phyloP scores from a whole-genome alignment of 2,888 invertebrate genomes.

The Tortricodes alternella region DNA sequence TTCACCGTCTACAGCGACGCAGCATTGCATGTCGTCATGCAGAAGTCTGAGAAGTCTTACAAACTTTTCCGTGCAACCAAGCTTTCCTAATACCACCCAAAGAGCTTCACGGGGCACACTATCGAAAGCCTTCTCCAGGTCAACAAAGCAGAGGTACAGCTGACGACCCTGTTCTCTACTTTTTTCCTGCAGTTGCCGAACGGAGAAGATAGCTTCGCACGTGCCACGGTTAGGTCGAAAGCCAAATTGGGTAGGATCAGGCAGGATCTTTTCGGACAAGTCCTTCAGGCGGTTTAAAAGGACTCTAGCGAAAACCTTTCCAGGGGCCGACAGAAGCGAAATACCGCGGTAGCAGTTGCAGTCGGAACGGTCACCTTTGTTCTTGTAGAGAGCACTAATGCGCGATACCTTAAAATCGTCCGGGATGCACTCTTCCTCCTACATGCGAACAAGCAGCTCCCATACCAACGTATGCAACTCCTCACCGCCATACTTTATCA shows the following conservation, averaged over 20 bases:
- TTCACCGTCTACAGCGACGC: constrained; percentile 25
- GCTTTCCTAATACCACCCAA: constrained; percentile 17
- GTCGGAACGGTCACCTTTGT: neutral
- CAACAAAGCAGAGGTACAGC: too few species aligned
- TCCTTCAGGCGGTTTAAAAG: neutral
- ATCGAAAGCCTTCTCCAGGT: too few species aligned
- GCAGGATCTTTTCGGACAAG: neutral
- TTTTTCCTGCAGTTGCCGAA: too few species aligned
- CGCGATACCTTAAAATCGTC: neutral
- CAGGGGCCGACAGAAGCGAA: neutral
- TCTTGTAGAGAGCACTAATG: too few species aligned
- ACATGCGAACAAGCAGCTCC: neutral
- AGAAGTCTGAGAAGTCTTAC: constrained; percentile 21
- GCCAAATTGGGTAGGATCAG: neutral
- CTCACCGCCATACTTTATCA: neutral
- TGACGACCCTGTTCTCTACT: too few species aligned
- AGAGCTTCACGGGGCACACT: too few species aligned
- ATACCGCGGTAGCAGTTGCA: neutral
- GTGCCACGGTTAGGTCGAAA: neutral
- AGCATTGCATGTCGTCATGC: too few species aligned
- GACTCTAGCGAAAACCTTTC: neutral
- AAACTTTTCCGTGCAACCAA: constrained; percentile 29
- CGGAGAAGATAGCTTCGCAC: neutral
- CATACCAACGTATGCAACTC: neutral
- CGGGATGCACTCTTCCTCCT: neutral